A percentile compares a stretch with the other conserved stretches of the same genome.
Conservation (phyloP, 2,113 vertebrate species). For the Saguinus midas region DNA sequence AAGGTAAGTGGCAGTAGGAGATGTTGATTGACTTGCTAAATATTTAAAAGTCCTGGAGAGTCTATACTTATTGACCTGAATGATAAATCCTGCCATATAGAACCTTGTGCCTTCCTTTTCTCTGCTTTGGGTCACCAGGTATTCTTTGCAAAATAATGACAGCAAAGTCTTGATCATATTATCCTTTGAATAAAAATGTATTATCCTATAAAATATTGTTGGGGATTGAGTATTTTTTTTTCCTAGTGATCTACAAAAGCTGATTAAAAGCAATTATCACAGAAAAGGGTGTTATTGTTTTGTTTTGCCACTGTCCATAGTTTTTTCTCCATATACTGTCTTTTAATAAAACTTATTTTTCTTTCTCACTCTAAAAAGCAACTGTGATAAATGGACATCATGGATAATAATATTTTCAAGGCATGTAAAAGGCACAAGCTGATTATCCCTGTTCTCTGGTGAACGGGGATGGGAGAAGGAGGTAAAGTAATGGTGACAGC, state of each 20-base stretch:
- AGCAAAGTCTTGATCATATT: background rate
- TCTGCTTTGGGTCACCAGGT: background rate
- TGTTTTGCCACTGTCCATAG: background rate
- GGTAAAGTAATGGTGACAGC: background rate
- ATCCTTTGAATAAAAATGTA: background rate
- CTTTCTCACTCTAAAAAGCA: slow-evolving; percentile 28
- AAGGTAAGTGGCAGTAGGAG: background rate
- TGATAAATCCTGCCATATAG: background rate
- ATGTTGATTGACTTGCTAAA: background rate
- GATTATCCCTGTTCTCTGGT: too few relatives aligned
- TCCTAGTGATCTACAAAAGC: background rate
- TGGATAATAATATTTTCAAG: slow-evolving; percentile 58
- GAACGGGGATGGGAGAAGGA: background rate
- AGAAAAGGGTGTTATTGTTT: background rate
- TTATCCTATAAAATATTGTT: background rate
- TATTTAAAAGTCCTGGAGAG: background rate
- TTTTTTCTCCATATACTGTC: background rate
- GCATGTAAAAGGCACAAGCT: slow-evolving; percentile 11
- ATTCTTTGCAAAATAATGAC: background rate
- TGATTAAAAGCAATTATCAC: background rate
- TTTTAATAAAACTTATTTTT: background rate
- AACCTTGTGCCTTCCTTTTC: background rate
- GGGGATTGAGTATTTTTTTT: background rate
- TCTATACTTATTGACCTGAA: background rate
- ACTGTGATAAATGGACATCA: background rate